phyloP scores from a whole-genome alignment of 2,113 vertebrate genomes.

The Lasiurus borealis region DNA sequence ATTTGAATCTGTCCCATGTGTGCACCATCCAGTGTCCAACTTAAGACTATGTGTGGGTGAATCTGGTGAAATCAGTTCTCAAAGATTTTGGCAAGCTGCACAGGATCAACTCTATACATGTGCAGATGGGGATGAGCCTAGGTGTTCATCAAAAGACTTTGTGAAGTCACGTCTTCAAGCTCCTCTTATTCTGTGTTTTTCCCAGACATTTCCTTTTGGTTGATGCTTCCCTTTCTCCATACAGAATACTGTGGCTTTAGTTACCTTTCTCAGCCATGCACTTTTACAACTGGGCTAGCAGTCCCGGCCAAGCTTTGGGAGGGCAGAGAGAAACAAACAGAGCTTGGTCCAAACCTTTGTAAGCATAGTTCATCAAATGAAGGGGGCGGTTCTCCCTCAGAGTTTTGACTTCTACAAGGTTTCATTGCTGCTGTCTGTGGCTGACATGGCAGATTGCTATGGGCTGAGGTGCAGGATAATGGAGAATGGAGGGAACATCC shows the following conservation, averaged over 20 bases:
- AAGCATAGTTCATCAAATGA: background rate
- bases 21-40: rapidly evolving
- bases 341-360: background rate
- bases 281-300: background rate
- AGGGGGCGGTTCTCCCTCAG: background rate
- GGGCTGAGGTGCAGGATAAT: too few species aligned
- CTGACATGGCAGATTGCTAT: background rate
- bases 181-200: background rate
- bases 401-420: background rate
- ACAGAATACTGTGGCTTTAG: background rate
- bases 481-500: background rate
- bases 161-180: background rate
- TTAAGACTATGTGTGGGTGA: background rate
- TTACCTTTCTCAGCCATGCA: background rate
- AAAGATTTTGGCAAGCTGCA: background rate
- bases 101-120: background rate
- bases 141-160: background rate
- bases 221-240: background rate
- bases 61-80: background rate
- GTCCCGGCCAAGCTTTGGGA: background rate
- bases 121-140: background rate
- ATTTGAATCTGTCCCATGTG: background rate
- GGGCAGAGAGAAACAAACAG: background rate
- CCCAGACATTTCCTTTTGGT: background rate
- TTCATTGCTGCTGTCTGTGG: background rate